A percentile compares a stretch with the other conserved stretches of the same genome.
These are phyloP conservation scores for Rutilus rutilus DNA, from an alignment of 2,113 vertebrate genomes.

Conservation along the genomic window DNA sequence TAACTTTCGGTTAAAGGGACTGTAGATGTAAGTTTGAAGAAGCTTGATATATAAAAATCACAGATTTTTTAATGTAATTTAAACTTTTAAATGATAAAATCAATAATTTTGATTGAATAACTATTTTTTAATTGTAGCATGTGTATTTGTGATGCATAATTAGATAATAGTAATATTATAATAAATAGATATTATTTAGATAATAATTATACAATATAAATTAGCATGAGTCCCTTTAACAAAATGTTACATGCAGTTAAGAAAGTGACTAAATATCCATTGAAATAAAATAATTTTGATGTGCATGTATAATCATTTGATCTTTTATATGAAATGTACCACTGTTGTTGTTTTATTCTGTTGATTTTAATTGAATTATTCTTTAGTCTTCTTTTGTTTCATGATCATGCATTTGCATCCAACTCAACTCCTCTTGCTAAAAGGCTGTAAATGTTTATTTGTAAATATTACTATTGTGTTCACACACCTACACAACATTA, in stretches of 20 bases:
- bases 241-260: slow-evolving; percentile 88
- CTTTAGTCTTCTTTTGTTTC: slow-evolving; percentile 59
- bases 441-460: slow-evolving; percentile 70
- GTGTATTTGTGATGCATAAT: slow-evolving; percentile 78
- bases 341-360: slow-evolving; percentile 64
- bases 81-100: slow-evolving; percentile 92
- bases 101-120: slow-evolving; percentile 63
- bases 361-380: slow-evolving; percentile 49
- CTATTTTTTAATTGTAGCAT: slow-evolving; percentile 61
- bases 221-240: slow-evolving; percentile 99
- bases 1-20: slow-evolving; percentile 99
- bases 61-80: slow-evolving; percentile 88
- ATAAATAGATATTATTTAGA: slow-evolving; percentile 72
- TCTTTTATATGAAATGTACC: slow-evolving; percentile 70
- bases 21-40: slow-evolving; percentile 97
- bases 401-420: slow-evolving; percentile 50
- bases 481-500: background rate
- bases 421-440: slow-evolving; percentile 83
- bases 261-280: slow-evolving; percentile 84
- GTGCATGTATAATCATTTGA: slow-evolving; percentile 90
- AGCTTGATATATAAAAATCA: slow-evolving; percentile 81
- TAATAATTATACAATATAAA: slow-evolving; percentile 66
- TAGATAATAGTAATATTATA: slow-evolving; percentile 68
- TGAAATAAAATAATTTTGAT: slow-evolving; percentile 81
- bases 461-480: background rate